Base-by-base conservation (phyloP, 1,140 invertebrate genomes). In the Trichogramma pretiosum region DNA sequence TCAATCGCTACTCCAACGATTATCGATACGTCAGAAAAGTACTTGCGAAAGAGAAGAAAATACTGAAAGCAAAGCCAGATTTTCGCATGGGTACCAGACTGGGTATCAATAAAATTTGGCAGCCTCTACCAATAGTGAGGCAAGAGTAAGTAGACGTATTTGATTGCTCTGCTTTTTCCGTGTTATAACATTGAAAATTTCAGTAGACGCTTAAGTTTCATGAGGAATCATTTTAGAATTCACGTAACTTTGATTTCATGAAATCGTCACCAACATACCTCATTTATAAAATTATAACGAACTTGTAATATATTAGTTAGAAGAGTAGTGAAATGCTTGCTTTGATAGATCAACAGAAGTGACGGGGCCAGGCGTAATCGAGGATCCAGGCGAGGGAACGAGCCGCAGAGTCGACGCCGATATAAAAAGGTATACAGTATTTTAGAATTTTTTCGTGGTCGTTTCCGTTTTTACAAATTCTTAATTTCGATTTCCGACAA, bases 21-120 rank as follows among this genome's bases (percentile, higher is more conserved):
- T 96, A 97, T 72, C 78, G 94, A 57, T 93, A 92, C 62, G 88
- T 98, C 0, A 85, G 92, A 7, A 80, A 82, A 37, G 81, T 85
- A 14, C 69, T 89, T 19, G 76, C 79, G 0, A 75, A 80, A 38
- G 86, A 89, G 61, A 94, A 94, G 67, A 86, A 85, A 64, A 65
- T 80, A 42, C 72, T 95, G 2, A 96, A 95, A 78, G 78, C 80
- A 50, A 81, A 78, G 57, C 77, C 78, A 55, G 77, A 81, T 48
- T 85, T 85, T 52, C 76, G 77, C 33, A 75, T 79, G 54, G 83
- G 83, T 5, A 65, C 78, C 22, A 64, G 84, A 54, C 65, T 79
- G 46, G 82, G 81, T 5, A 77, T 80, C 7, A 77, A 75, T 58
- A 78, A 81, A 73, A 78, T 85, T 56, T 87, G 84, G 84, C 79